Evolutionary conservation across 1,140 invertebrate species (phyloP), one percentile per base, ranked within the genome.

Genomic region (Globodera ellingtonae): DNA sequence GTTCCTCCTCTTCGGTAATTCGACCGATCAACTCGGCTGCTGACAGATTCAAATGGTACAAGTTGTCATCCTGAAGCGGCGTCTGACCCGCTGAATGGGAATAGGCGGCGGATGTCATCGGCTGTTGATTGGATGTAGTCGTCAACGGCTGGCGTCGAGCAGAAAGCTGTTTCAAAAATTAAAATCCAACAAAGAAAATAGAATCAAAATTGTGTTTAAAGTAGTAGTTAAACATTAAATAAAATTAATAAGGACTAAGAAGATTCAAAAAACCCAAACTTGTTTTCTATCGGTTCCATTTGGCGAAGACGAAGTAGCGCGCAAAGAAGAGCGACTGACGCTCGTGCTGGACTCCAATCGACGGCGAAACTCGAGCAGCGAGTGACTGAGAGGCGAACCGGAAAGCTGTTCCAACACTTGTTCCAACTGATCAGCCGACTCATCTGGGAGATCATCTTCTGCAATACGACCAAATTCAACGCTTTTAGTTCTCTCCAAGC

Each of bases 1-100:
- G 62, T 69, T 80, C 79, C 75, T 80, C 79, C 56, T 80, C 79
- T n/a, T 80, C 71, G 18, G 72, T 75, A 2, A 80, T 56, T 10
- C 79, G 59, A 69, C 79, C 79, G 21, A 72, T 47, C 7, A 75
- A 15, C 3, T 75, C 73, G 35, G 73, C 44, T 46, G 46, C 73
- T 4, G 72, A 8, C 21, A 35, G 6, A 15, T 75, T 65, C 35
- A 56, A 18, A 75, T 62, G 56, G 65, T 75, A 35, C 3, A 48
- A 3, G 8, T 44, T 65, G 44, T 50, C 73, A 9, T 65, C 50
- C 0, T 18, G 21, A 6, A 13, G 52, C 6, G 24, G 10, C 24
- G 50, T n/a, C n/a, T 74, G 72, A 74, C 47, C 62, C 24, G 69
- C 35, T 24, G 24, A 35, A 13, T 77, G 35, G 24, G 10, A 18